phyloP scores from a whole-genome alignment of 2,888 invertebrate species.

The Erebia aethiops region DNA sequence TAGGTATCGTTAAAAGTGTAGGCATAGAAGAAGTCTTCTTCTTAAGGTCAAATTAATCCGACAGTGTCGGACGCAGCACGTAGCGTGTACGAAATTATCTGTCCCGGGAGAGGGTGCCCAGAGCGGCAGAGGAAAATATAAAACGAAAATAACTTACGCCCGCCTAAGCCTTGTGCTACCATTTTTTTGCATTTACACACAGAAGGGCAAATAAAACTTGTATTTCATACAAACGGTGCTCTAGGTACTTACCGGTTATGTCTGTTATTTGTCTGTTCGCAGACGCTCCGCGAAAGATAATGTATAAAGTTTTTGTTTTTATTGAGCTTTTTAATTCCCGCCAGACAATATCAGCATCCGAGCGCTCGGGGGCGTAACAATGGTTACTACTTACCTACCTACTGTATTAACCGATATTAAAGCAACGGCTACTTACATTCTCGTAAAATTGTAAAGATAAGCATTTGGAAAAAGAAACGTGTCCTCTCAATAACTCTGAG shows the following conservation, averaged over 20 bases:
- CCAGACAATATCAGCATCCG: slow-evolving; percentile 31
- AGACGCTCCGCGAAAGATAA: slow-evolving; percentile 33
- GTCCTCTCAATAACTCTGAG: slow-evolving; percentile 64
- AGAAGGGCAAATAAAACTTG: slow-evolving; percentile 63
- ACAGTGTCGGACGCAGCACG: slow-evolving; percentile 66
- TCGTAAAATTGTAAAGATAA: slow-evolving; percentile 49
- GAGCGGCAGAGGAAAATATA: slow-evolving; percentile 68
- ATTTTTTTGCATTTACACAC: slow-evolving; percentile 61
- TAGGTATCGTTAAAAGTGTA: background rate
- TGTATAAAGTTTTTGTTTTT: slow-evolving; percentile 36
- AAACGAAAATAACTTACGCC: slow-evolving; percentile 74
- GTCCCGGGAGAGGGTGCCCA: slow-evolving; percentile 63
- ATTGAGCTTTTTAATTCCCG: slow-evolving; percentile 38
- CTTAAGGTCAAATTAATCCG: slow-evolving; percentile 61
- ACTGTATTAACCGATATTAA: slow-evolving; percentile 29
- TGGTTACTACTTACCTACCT: slow-evolving; percentile 15
- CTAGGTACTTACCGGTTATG: slow-evolving; percentile 45
- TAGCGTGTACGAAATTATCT: slow-evolving; percentile 73
- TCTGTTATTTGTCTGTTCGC: slow-evolving; percentile 44
- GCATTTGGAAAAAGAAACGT: slow-evolving; percentile 67
- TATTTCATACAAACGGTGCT: slow-evolving; percentile 59
- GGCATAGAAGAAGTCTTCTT: slow-evolving; percentile 11
- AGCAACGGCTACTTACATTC: slow-evolving; percentile 36
- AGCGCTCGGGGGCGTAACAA: slow-evolving; percentile 24
- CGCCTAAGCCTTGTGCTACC: slow-evolving; percentile 61